Percentiles rank a stretch among this genome's conserved stretches.
Evolutionary conservation across 2,113 vertebrate species (phyloP).

Genomic region (Aix galericulata): DNA sequence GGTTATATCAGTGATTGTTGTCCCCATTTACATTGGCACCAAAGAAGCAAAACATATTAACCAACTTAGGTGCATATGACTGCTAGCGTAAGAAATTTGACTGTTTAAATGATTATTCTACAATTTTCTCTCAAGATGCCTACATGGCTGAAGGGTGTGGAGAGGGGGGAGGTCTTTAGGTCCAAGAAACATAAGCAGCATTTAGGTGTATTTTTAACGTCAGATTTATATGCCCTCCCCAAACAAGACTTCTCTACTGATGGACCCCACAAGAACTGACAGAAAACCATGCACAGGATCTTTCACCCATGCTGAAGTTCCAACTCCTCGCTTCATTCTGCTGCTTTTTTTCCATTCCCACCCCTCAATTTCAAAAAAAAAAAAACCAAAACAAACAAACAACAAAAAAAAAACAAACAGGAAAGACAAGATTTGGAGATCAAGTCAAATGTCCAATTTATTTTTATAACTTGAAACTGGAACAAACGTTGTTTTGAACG

Average conservation of each 20-base stretch:
- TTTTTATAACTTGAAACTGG: slow-evolving; percentile 90
- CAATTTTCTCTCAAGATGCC: background rate
- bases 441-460: slow-evolving; percentile 90
- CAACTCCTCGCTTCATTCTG: background rate
- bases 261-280: background rate
- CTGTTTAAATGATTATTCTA: background rate
- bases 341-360: background rate
- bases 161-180: no score
- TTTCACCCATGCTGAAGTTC: background rate
- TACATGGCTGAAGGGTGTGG: no score
- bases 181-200: background rate
- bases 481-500: slow-evolving; percentile 88
- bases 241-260: background rate
- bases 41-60: background rate
- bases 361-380: slow-evolving; percentile 65
- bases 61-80: background rate
- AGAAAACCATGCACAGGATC: background rate
- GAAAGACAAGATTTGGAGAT: slow-evolving; percentile 83
- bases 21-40: background rate
- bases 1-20: background rate
- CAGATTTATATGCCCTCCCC: background rate
- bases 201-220: background rate
- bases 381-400: slow-evolving; percentile 78
- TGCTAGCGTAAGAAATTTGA: background rate
- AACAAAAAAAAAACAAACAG: slow-evolving; percentile 78